phyloP scores from a whole-genome alignment of 2,888 invertebrate species.

The Caprella mutica region DNA sequence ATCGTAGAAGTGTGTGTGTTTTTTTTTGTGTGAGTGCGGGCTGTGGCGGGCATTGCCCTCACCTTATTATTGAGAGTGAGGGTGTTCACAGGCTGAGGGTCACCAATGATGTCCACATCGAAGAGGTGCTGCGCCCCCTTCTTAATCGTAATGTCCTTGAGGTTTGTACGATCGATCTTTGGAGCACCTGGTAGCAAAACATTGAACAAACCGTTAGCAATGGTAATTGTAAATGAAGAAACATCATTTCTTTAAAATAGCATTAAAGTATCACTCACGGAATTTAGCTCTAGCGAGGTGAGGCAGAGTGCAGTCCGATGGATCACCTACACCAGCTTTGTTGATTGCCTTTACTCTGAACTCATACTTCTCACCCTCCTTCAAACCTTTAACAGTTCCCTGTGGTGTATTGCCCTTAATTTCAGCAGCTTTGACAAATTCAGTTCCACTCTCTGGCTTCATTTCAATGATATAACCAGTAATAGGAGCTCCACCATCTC shows the following conservation, averaged over 20 bases:
- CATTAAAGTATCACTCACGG: conserved; percentile 64
- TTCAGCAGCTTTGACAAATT: conserved; percentile 75
- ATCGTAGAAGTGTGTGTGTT: no score
- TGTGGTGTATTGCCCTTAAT: conserved; percentile 70
- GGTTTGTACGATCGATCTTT: conserved; percentile 71
- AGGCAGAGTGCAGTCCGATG: conserved; percentile 82
- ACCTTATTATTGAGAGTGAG: conserved; percentile 84
- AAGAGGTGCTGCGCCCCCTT: conserved; percentile 87
- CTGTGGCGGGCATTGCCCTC: no score
- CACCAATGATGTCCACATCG: conserved; percentile 85
- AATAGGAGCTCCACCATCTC: conserved; percentile 87
- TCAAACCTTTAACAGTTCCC: conserved; percentile 76
- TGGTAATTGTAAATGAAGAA: no score
- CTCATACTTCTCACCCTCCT: conserved; percentile 90
- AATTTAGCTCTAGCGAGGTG: conserved; percentile 79
- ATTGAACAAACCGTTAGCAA: not conserved
- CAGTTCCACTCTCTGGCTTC: conserved; percentile 66
- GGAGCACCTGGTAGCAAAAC: conserved; percentile 59
- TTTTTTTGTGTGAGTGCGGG: no score
- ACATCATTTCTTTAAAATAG: no score
- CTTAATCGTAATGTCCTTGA: conserved; percentile 82
- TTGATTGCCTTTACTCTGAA: conserved; percentile 89
- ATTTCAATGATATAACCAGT: conserved; percentile 81
- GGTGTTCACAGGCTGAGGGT: conserved; percentile 75
- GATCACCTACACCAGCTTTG: conserved; percentile 85